Percentiles rank a stretch among this genome's conserved stretches.
phyloP scores from a whole-genome alignment of 1,140 invertebrate species.

The Adoxophyes honmai region DNA sequence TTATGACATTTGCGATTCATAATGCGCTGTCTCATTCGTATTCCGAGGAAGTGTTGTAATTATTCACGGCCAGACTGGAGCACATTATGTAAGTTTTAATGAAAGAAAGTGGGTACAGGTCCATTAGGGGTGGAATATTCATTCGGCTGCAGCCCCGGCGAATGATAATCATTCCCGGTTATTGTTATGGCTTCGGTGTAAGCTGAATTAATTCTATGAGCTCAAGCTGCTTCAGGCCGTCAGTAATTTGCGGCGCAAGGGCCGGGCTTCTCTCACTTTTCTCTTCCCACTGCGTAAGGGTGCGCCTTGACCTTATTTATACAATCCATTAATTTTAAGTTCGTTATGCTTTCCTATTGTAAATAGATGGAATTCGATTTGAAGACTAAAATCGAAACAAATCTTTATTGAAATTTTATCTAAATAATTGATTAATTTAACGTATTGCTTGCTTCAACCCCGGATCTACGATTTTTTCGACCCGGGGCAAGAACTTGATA shows the following conservation, averaged over 20 bases:
- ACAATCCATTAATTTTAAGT: too few species aligned
- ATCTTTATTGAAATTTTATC: too few species aligned
- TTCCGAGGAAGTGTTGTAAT: constrained; percentile 42
- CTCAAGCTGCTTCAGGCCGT: constrained; percentile 7
- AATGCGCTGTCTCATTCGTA: constrained; percentile 18
- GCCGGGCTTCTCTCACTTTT: not conserved
- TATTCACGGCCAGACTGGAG: constrained; percentile 44
- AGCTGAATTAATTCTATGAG: constrained; percentile 31
- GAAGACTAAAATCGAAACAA: too few species aligned
- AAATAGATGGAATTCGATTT: too few species aligned
- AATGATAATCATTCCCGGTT: constrained; percentile 43
- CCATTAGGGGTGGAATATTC: constrained; percentile 58
- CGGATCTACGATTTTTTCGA: too few species aligned
- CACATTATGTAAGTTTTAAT: constrained; percentile 56
- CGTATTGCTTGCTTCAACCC: too few species aligned
- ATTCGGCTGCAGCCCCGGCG: constrained; percentile 31
- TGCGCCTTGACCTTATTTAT: too few species aligned
- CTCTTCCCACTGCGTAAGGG: too few species aligned
- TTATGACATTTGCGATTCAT: too few species aligned
- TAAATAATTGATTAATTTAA: too few species aligned
- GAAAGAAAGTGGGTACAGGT: constrained; percentile 46
- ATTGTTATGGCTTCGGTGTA: constrained; percentile 38
- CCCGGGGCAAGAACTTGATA: too few species aligned
- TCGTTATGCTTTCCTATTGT: too few species aligned
- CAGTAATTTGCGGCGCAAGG: not conserved